Percentiles rank a stretch among this genome's conserved stretches.
Evolutionary conservation across 2,888 invertebrate genomes (phyloP).

Genomic region (Crocallis elinguaria): DNA sequence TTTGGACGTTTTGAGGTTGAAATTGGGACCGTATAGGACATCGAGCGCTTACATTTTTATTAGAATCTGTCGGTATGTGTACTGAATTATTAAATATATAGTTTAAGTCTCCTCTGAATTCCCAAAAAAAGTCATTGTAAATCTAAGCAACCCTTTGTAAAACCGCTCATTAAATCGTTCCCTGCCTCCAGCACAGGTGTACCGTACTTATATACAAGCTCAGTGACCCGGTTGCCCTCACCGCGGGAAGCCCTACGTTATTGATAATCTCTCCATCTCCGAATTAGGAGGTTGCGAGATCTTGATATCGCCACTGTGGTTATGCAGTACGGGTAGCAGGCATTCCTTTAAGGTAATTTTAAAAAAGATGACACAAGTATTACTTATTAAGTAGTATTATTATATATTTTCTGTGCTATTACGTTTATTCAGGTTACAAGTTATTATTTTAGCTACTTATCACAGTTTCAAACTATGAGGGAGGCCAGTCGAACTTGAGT

Average conservation of each 20-base stretch:
- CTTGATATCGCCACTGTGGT: neutral
- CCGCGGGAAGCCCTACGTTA: constrained; percentile 52
- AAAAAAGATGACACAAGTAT: too few species aligned
- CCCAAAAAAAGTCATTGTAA: constrained; percentile 31
- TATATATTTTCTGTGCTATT: too few species aligned
- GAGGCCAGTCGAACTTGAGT: too few species aligned
- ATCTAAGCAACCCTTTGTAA: constrained; percentile 25
- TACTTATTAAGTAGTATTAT: too few species aligned
- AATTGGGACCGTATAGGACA: too few species aligned
- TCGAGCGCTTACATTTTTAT: too few species aligned
- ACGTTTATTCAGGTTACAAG: too few species aligned
- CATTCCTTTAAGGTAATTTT: neutral
- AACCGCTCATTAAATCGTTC: constrained; percentile 29
- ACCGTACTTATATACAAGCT: constrained; percentile 52
- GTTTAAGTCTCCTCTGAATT: neutral
- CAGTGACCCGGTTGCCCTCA: constrained; percentile 66
- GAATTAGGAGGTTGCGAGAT: constrained; percentile 64
- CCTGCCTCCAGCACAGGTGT: constrained; percentile 49
- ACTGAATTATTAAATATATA: too few species aligned
- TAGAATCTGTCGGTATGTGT: too few species aligned
- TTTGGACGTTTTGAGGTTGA: too few species aligned
- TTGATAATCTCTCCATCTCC: constrained; percentile 68
- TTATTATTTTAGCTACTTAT: too few species aligned
- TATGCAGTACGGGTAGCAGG: neutral
- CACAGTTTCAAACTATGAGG: too few species aligned